phyloP scores from a whole-genome alignment of 2,113 vertebrate genomes.

The Sturnira hondurensis region DNA sequence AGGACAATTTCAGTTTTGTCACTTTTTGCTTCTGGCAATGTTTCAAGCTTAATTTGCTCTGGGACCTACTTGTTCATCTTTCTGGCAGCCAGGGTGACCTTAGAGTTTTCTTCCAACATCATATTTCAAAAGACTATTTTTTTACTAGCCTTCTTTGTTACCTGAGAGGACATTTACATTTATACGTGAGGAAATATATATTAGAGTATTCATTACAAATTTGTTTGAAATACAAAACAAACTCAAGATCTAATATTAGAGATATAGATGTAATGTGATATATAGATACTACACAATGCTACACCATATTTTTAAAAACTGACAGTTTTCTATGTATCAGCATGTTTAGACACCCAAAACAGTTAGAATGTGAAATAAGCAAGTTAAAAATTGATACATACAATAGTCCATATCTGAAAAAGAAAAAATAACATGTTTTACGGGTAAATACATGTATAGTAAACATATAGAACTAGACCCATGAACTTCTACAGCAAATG shows the following conservation, averaged over 20 bases:
- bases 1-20: neutral
- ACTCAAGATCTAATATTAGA: neutral
- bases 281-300: neutral
- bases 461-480: neutral
- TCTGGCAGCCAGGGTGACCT: neutral
- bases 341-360: neutral
- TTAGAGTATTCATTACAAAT: neutral
- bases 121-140: neutral
- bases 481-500: neutral
- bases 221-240: neutral
- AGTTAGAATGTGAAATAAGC: neutral
- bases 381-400: neutral
- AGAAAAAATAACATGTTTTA: neutral
- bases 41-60: neutral
- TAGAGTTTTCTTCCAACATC: neutral
- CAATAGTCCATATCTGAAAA: neutral
- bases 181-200: neutral
- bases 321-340: no score
- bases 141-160: neutral
- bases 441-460: neutral
- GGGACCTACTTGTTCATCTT: neutral
- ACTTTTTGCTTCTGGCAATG: no score
- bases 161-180: neutral
- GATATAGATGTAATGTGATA: neutral
- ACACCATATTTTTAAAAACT: neutral